Conservation (phyloP, 1,140 invertebrate genomes). For the Drosophila leontia region DNA sequence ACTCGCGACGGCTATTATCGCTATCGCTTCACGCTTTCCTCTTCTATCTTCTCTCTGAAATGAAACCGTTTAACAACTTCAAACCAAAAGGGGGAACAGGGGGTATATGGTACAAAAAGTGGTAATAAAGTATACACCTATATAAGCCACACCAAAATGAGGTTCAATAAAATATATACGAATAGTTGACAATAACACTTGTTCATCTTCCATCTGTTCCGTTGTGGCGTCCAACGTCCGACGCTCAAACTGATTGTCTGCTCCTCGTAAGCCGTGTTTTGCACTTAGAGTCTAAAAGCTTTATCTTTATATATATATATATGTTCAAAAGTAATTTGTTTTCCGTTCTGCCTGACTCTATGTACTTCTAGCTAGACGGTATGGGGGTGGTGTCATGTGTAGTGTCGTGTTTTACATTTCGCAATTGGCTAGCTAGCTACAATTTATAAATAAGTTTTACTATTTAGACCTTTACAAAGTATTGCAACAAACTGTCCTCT, state of each 20-base stretch:
- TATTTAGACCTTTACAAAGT: slow-evolving; percentile 77
- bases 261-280: slow-evolving; percentile 52
- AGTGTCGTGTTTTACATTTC: slow-evolving; percentile 29
- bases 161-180: slow-evolving; percentile 35
- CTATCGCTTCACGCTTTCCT: slow-evolving; percentile 8
- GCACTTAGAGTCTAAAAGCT: slow-evolving; percentile 72
- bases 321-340: slow-evolving; percentile 22
- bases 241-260: slow-evolving; percentile 70
- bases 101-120: slow-evolving; percentile 39
- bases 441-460: slow-evolving; percentile 67
- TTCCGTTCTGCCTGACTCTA: slow-evolving; percentile 15
- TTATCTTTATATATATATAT: slow-evolving; percentile 26
- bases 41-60: slow-evolving; percentile 17
- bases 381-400: not conserved
- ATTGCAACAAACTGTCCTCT: slow-evolving; percentile 69
- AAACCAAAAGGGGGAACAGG: slow-evolving; percentile 45
- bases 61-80: slow-evolving; percentile 61
- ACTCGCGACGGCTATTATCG: slow-evolving; percentile 39
- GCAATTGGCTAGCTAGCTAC: slow-evolving; percentile 79
- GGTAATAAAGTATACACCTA: slow-evolving; percentile 30
- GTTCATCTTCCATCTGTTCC: slow-evolving; percentile 4
- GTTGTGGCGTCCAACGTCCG: slow-evolving; percentile 7
- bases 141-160: slow-evolving; percentile 48
- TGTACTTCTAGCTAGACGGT: slow-evolving; percentile 17
- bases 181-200: slow-evolving; percentile 30